A percentile compares a stretch with the other conserved stretches of the same genome.
phyloP scores from a whole-genome alignment of 2,113 vertebrate genomes.

The Campylorhamphus procurvoides region DNA sequence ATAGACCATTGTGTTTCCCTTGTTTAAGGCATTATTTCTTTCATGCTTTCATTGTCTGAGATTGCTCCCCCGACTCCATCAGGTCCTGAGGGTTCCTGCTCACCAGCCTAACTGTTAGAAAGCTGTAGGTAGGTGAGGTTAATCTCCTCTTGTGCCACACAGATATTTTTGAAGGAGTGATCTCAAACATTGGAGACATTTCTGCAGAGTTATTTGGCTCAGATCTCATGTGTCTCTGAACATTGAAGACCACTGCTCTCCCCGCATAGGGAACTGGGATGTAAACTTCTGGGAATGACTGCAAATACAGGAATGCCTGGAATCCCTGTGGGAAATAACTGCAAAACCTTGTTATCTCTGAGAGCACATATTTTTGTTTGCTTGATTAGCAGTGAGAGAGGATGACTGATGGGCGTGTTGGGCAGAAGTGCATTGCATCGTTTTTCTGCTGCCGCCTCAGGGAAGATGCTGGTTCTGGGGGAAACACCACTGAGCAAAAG shows the following conservation, averaged over 20 bases:
- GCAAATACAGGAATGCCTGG: conserved; percentile 23
- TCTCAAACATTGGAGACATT: neutral
- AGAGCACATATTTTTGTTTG: conserved; percentile 29
- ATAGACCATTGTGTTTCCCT: neutral
- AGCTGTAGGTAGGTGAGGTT: neutral
- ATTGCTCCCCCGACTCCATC: neutral
- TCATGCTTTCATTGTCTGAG: neutral
- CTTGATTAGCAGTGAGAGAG: neutral
- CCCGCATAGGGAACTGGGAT: neutral
- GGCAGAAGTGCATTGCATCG: neutral
- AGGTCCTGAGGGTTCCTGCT: neutral
- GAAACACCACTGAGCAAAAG: neutral
- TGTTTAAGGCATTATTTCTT: neutral
- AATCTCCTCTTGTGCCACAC: neutral
- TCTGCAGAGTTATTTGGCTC: neutral
- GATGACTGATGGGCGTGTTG: neutral
- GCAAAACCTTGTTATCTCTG: conserved; percentile 30
- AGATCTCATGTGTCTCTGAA: neutral
- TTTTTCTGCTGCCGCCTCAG: neutral
- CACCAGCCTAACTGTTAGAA: neutral
- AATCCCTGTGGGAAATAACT: conserved; percentile 25
- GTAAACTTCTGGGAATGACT: conserved; percentile 5
- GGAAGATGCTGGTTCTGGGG: neutral
- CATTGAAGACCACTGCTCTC: neutral
- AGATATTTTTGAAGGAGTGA: neutral